phyloP scores from a whole-genome alignment of 2,113 vertebrate genomes.

The Nesoenas mayeri region DNA sequence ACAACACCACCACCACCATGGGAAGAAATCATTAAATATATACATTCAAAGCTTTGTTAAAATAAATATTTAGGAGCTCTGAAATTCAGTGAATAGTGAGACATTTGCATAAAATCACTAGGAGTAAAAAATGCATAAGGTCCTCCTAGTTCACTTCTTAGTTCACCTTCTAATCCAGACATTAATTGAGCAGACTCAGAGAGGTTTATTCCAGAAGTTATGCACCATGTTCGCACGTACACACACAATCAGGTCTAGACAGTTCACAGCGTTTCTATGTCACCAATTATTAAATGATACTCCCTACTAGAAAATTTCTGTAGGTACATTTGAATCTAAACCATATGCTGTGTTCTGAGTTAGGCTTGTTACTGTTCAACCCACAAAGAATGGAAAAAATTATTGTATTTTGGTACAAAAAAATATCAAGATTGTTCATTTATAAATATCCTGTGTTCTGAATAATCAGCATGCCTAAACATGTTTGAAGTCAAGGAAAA shows the following conservation, averaged over 20 bases:
- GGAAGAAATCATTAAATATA: background rate
- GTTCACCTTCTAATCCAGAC: background rate
- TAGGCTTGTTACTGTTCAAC: background rate
- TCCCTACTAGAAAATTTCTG: background rate
- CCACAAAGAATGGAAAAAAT: background rate
- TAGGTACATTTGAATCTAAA: background rate
- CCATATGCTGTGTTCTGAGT: background rate
- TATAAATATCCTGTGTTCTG: background rate
- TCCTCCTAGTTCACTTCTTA: background rate
- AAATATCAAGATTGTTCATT: background rate
- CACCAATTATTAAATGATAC: background rate
- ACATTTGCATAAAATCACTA: background rate
- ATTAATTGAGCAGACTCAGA: too few relatives aligned
- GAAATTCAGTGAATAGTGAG: background rate
- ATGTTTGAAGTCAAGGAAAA: background rate
- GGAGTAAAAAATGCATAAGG: background rate
- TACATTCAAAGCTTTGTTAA: background rate
- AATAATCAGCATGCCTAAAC: background rate
- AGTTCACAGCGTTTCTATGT: fast-evolving
- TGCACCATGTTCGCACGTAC: background rate
- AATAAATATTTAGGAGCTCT: background rate
- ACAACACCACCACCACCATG: background rate
- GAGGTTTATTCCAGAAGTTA: background rate
- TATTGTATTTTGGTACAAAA: background rate
- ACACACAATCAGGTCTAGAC: background rate